phyloP scores from a whole-genome alignment of 2,113 vertebrate species.

The Vireo altiloquus region DNA sequence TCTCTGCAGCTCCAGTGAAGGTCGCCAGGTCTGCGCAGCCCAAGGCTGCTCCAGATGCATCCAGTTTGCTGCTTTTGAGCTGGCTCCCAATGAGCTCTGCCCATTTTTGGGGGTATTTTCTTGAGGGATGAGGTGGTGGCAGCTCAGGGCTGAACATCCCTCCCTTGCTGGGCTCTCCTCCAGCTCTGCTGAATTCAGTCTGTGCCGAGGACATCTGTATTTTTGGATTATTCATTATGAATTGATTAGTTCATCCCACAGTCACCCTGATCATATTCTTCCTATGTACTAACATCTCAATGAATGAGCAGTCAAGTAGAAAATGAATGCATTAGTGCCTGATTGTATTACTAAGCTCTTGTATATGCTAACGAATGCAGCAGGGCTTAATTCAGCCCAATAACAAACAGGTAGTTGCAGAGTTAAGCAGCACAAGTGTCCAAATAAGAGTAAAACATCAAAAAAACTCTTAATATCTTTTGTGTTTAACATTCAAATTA shows the following conservation, averaged over 20 bases:
- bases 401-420: conserved; percentile 46
- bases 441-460: neutral
- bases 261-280: conserved; percentile 51
- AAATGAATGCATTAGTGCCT: conserved; percentile 80
- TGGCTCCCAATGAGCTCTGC: neutral
- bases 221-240: conserved; percentile 39
- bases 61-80: neutral
- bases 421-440: conserved; percentile 10
- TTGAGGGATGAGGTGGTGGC: neutral
- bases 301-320: conserved; percentile 80
- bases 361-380: neutral
- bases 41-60: neutral
- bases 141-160: neutral
- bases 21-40: neutral
- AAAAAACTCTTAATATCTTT: neutral
- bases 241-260: conserved; percentile 40
- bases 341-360: conserved; percentile 70
- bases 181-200: neutral
- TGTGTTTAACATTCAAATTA: conserved; percentile 10
- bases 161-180: neutral
- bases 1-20: neutral
- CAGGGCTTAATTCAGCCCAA: neutral
- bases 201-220: neutral
- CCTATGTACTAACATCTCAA: conserved; percentile 69
- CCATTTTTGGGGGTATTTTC: neutral